Evolutionary conservation across 2,888 invertebrate genomes (phyloP).

Genomic region (Parnassius orleans): DNA sequence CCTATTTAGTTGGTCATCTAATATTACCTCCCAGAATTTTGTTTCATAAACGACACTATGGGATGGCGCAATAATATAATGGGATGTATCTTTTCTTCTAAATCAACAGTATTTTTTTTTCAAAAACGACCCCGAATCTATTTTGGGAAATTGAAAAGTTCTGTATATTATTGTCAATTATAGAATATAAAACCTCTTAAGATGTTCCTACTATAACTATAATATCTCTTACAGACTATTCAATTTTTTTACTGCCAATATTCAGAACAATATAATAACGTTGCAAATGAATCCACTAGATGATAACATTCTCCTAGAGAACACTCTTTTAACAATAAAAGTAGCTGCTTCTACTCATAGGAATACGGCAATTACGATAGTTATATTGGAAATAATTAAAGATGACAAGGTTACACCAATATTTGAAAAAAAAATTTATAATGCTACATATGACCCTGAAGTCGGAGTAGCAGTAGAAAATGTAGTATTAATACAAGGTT

Average conservation of each 20-base stretch:
- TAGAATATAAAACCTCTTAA: neutral
- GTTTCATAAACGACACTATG: no score
- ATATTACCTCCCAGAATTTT: no score
- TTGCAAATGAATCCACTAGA: conserved; percentile 47
- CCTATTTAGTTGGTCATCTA: no score
- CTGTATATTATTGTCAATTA: neutral
- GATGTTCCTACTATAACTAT: neutral
- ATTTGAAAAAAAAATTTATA: conserved; percentile 52
- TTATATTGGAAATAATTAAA: conserved; percentile 58
- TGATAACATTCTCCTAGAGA: conserved; percentile 44
- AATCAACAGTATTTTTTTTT: no score
- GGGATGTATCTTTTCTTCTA: no score
- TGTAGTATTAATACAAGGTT: conserved; percentile 53
- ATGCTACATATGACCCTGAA: conserved; percentile 45
- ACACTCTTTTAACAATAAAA: conserved; percentile 50
- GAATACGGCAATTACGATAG: conserved; percentile 44
- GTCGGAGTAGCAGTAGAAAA: conserved; percentile 45
- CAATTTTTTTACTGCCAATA: conserved; percentile 42
- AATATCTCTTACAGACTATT: conserved; percentile 44
- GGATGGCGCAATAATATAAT: no score
- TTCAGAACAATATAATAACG: conserved; percentile 44
- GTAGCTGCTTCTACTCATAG: conserved; percentile 44
- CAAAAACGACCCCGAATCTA: no score
- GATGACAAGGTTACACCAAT: conserved; percentile 56
- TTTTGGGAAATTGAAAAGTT: no score